Evolutionary conservation across 1,140 invertebrate genomes (phyloP).

Genomic region (Augochlora pura): DNA sequence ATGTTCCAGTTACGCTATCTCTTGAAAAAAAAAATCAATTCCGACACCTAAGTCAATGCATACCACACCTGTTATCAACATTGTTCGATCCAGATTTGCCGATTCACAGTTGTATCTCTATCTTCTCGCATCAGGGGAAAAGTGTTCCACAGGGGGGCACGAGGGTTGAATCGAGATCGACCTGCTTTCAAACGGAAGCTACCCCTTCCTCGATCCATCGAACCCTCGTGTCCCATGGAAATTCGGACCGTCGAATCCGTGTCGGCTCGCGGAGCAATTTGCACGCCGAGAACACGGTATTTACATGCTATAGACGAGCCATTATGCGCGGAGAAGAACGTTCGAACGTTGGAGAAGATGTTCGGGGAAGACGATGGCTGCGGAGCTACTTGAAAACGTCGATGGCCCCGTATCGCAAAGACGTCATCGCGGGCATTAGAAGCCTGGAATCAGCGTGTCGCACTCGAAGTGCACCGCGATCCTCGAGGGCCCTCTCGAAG

Average conservation of each 20-base stretch:
- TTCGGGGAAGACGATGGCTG: slow-evolving; percentile 34
- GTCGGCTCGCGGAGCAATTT: slow-evolving; percentile 18
- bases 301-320: slow-evolving; percentile 31
- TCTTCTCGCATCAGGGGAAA: too few relatives aligned
- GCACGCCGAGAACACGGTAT: slow-evolving; percentile 11
- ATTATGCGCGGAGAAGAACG: slow-evolving; percentile 18
- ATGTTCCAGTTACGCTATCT: too few relatives aligned
- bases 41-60: too few relatives aligned
- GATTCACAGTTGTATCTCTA: too few relatives aligned
- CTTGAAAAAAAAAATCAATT: too few relatives aligned
- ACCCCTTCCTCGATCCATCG: too few relatives aligned
- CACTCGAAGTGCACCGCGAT: slow-evolving; percentile 33
- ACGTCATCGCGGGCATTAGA: slow-evolving; percentile 63
- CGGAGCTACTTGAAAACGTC: slow-evolving; percentile 49
- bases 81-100: too few relatives aligned
- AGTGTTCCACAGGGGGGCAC: too few relatives aligned
- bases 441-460: slow-evolving; percentile 51
- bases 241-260: neutral
- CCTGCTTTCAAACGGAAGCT: too few relatives aligned
- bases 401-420: slow-evolving; percentile 43
- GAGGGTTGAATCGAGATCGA: too few relatives aligned
- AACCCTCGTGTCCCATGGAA: neutral
- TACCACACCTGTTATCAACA: too few relatives aligned
- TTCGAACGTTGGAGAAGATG: slow-evolving; percentile 17
- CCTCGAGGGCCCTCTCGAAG: slow-evolving; percentile 44